phyloP scores from a whole-genome alignment of 2,888 invertebrate species.

The Drosophila greeni region DNA sequence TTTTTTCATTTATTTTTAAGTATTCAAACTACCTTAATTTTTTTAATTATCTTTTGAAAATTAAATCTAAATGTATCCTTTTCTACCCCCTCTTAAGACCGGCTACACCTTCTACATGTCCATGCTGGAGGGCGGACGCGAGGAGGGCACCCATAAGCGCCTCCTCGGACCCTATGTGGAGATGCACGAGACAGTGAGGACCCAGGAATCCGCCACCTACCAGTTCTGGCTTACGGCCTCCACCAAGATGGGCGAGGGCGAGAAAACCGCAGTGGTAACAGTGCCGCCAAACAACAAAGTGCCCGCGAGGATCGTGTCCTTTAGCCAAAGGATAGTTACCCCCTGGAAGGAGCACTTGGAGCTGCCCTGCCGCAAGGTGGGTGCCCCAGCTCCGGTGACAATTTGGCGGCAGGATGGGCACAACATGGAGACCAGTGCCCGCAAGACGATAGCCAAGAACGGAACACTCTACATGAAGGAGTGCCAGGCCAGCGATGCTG shows the following conservation, averaged over 20 bases:
- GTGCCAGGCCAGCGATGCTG: slow-evolving; percentile 88
- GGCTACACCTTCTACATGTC: slow-evolving; percentile 92
- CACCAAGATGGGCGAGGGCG: slow-evolving; percentile 91
- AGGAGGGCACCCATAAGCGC: slow-evolving; percentile 88
- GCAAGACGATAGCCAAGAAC: slow-evolving; percentile 84
- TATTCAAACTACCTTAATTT: neutral
- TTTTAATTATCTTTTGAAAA: neutral
- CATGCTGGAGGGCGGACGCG: slow-evolving; percentile 87
- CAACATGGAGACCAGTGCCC: slow-evolving; percentile 84
- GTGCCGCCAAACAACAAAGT: slow-evolving; percentile 88
- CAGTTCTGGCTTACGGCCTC: slow-evolving; percentile 87
- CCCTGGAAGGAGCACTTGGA: slow-evolving; percentile 93
- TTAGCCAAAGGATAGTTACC: slow-evolving; percentile 87
- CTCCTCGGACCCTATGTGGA: slow-evolving; percentile 85
- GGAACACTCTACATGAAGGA: slow-evolving; percentile 88
- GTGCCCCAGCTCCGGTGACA: slow-evolving; percentile 87
- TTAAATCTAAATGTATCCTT: too few relatives aligned
- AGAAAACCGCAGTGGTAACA: slow-evolving; percentile 87
- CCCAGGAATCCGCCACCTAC: slow-evolving; percentile 86
- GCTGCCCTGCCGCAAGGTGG: slow-evolving; percentile 90
- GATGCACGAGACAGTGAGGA: slow-evolving; percentile 85
- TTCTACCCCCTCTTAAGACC: slow-evolving; percentile 70
- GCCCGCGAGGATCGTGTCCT: slow-evolving; percentile 93
- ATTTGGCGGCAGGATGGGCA: slow-evolving; percentile 89
- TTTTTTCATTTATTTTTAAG: neutral